Conservation (phyloP, 2,888 invertebrate species). For the Cantharis rufa region DNA sequence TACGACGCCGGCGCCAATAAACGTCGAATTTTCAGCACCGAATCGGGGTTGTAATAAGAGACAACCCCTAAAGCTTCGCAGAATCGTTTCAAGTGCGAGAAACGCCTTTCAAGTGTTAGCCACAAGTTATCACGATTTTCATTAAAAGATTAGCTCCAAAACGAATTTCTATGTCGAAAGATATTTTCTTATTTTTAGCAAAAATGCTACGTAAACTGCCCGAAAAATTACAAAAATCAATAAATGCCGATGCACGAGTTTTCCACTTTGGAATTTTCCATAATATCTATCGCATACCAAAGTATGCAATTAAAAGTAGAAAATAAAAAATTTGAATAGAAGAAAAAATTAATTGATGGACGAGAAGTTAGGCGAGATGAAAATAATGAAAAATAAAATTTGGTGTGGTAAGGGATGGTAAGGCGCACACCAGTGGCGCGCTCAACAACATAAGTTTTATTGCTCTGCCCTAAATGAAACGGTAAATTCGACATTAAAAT, state of each 20-base stretch:
- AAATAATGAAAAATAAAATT: background rate
- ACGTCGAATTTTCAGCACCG: constrained; percentile 16
- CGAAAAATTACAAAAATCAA: background rate
- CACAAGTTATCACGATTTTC: background rate
- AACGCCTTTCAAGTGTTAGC: background rate
- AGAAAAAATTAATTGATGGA: background rate
- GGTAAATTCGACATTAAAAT: background rate
- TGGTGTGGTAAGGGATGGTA: background rate
- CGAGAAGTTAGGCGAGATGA: background rate
- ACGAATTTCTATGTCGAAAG: too few species aligned
- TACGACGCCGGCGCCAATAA: constrained; percentile 28
- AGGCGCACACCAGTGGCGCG: background rate
- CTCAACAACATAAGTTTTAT: background rate
- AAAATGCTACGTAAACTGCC: background rate
- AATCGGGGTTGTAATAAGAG: constrained; percentile 12
- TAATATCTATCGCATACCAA: background rate
- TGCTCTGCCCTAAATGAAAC: background rate
- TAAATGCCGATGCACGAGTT: background rate
- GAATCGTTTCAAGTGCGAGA: background rate
- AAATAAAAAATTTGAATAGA: background rate
- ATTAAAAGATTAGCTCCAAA: background rate
- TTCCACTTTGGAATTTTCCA: background rate
- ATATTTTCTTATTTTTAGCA: background rate
- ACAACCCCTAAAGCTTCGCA: constrained; percentile 6
- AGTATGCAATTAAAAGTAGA: background rate